Conservation (phyloP, 2,888 invertebrate species). For the Copidosoma aretas region DNA sequence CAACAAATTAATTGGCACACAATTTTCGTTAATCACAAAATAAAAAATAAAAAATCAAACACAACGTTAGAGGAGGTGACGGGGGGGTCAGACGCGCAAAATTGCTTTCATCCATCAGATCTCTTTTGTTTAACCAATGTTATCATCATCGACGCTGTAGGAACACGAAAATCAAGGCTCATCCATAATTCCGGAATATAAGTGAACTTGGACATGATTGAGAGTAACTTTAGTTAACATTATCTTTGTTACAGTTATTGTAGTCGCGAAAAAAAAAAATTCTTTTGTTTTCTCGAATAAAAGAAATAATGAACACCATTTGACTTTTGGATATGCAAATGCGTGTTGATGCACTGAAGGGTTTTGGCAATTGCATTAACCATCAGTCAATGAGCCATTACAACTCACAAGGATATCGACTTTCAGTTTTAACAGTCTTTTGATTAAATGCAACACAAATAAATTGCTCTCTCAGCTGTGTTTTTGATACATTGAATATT, state of each 20-base stretch:
- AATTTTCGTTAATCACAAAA: conserved; percentile 33
- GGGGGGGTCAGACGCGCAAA: background rate
- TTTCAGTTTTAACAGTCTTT: conserved; percentile 35
- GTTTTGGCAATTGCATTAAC: conserved; percentile 23
- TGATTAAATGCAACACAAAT: conserved; percentile 32
- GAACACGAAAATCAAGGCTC: conserved; percentile 46
- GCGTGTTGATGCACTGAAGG: conserved; percentile 29
- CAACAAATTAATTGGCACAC: conserved; percentile 41
- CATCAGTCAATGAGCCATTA: conserved; percentile 30
- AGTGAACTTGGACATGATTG: conserved; percentile 36
- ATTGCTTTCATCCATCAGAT: conserved; percentile 2
- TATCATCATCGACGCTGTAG: conserved; percentile 41
- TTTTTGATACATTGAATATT: background rate
- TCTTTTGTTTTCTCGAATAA: conserved; percentile 12
- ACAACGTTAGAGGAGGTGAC: background rate
- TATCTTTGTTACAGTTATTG: conserved; percentile 15
- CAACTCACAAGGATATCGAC: conserved; percentile 26
- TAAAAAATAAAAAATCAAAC: conserved; percentile 18
- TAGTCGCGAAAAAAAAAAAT: conserved; percentile 13
- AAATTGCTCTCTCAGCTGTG: conserved; percentile 17
- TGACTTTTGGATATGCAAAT: conserved; percentile 28
- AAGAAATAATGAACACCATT: conserved; percentile 33
- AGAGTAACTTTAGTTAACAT: conserved; percentile 40
- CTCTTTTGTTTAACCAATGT: conserved; percentile 29
- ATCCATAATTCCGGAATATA: conserved; percentile 41